A percentile compares a stretch with the other conserved stretches of the same genome.
Evolutionary conservation across 1,140 invertebrate genomes (phyloP).

Genomic region (Tribolium madens): DNA sequence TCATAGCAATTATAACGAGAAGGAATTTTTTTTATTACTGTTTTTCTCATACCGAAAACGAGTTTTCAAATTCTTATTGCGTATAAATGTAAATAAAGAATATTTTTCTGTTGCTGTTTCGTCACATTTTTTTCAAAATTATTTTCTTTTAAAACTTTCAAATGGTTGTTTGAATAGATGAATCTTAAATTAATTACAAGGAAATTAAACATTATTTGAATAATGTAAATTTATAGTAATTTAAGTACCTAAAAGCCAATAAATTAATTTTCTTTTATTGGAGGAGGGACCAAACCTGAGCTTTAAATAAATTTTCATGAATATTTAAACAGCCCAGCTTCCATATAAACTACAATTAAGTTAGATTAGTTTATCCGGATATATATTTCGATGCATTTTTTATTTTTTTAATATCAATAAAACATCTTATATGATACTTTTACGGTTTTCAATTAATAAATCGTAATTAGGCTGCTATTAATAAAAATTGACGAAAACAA

Average conservation of each 20-base stretch:
- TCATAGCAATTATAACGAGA: not conserved
- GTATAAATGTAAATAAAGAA: too few species aligned
- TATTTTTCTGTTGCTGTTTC: too few species aligned
- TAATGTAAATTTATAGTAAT: slow-evolving; percentile 22
- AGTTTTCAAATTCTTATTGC: not conserved
- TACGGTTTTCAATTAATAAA: not conserved
- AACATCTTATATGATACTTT: not conserved
- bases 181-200: not conserved
- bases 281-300: not conserved
- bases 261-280: slow-evolving; percentile 14
- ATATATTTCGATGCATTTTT: not conserved
- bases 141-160: too few species aligned
- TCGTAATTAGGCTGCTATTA: not conserved
- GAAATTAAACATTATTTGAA: not conserved
- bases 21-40: too few species aligned
- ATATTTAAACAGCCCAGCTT: slow-evolving; percentile 1
- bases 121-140: too few species aligned
- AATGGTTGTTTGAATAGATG: not conserved
- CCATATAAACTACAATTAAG: slow-evolving; percentile 7
- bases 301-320: slow-evolving; percentile 6
- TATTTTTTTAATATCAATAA: not conserved
- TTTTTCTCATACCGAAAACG: not conserved
- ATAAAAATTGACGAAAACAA: not conserved
- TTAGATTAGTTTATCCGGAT: not conserved
- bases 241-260: not conserved